A percentile compares a stretch with the other conserved stretches of the same genome.
Evolutionary conservation across 2,113 vertebrate species (phyloP).

Genomic region (Machaerirhynchus nigripectus): DNA sequence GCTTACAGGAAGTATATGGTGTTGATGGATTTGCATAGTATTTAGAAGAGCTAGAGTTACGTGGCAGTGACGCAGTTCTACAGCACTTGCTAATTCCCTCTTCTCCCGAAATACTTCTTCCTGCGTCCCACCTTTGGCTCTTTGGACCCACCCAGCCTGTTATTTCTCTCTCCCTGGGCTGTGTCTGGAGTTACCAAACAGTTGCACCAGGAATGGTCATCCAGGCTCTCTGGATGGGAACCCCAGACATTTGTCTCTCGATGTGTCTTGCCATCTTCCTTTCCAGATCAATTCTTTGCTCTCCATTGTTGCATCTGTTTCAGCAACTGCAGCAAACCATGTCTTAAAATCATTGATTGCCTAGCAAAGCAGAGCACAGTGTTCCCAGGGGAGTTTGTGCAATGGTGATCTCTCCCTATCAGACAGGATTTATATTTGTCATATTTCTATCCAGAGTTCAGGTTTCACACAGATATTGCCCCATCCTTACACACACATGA

Average conservation of each 20-base stretch:
- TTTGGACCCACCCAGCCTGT: background rate
- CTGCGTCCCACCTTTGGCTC: background rate
- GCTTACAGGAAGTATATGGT: background rate
- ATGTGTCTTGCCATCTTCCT: background rate
- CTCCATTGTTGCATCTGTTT: background rate
- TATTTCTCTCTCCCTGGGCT: background rate
- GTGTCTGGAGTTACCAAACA: background rate
- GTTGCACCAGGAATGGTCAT: background rate
- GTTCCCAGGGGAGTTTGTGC: background rate
- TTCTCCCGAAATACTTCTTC: constrained; percentile 41
- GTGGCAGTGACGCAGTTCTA: constrained; percentile 24
- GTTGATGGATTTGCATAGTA: constrained; percentile 45
- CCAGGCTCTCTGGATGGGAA: background rate
- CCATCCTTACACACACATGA: background rate
- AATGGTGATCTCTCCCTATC: background rate
- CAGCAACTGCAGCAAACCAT: background rate
- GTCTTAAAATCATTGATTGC: background rate
- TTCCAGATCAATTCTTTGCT: background rate
- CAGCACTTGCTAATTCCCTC: constrained; percentile 43
- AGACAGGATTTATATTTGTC: background rate
- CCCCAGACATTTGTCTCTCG: background rate
- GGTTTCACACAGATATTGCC: background rate
- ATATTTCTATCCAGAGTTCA: background rate
- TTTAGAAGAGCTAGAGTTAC: constrained; percentile 56
- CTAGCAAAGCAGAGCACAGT: background rate